Conservation (phyloP, 1,140 invertebrate species). For the Drosophila pseudoobscura region DNA sequence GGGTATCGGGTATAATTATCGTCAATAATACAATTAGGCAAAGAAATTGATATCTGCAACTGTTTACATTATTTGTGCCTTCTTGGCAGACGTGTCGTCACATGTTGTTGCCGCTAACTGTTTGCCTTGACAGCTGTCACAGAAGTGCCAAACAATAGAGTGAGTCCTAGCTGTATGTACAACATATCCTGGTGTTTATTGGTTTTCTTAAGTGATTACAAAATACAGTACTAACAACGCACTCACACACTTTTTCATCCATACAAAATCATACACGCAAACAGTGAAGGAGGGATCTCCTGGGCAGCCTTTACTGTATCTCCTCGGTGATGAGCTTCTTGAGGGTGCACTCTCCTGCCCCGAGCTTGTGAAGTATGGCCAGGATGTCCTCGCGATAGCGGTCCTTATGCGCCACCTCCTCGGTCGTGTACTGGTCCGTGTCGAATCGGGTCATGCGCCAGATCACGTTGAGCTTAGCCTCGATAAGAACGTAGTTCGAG, state of each 20-base stretch:
- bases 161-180: too few species aligned
- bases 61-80: too few species aligned
- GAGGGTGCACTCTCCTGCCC: conserved; percentile 83
- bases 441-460: conserved; percentile 75
- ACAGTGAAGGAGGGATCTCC: background rate
- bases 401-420: conserved; percentile 76
- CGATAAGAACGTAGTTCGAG: conserved; percentile 77
- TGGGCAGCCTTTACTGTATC: conserved; percentile 51
- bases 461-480: conserved; percentile 80
- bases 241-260: conserved; percentile 16
- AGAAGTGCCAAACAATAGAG: too few species aligned
- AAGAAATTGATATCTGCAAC: too few species aligned
- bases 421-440: conserved; percentile 57
- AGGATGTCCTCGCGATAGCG: conserved; percentile 83
- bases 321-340: conserved; percentile 82
- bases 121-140: too few species aligned
- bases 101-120: too few species aligned
- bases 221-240: conserved; percentile 22
- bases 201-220: conserved; percentile 42
- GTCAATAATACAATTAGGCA: too few species aligned
- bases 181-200: conserved; percentile 44
- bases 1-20: too few species aligned
- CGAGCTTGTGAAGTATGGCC: conserved; percentile 79
- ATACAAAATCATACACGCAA: conserved; percentile 9
- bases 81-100: too few species aligned